Conservation (phyloP, 1,140 invertebrate species). For the Archegozetes longisetosus region DNA sequence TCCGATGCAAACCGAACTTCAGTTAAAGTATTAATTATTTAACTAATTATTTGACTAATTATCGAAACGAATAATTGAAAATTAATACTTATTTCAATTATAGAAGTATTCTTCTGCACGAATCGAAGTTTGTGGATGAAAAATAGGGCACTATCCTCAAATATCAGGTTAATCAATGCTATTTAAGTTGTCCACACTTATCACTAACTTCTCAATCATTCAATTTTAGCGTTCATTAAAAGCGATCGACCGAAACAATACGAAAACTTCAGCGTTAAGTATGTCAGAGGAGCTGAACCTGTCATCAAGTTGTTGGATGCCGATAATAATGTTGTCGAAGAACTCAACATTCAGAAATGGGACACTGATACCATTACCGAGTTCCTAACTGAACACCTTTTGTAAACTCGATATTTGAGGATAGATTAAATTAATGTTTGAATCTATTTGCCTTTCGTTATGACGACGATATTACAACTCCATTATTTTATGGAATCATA, state of each 20-base stretch:
- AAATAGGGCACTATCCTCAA: slow-evolving; percentile 86
- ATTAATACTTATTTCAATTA: slow-evolving; percentile 1
- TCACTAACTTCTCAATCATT: slow-evolving; percentile 13
- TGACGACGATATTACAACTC: too few species aligned
- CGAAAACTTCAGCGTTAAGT: slow-evolving; percentile 71
- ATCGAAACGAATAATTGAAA: neutral
- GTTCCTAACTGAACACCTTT: slow-evolving; percentile 46
- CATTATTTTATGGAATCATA: too few species aligned
- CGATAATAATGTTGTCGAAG: slow-evolving; percentile 57
- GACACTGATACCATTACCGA: slow-evolving; percentile 89
- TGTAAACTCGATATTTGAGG: neutral
- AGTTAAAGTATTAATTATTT: neutral
- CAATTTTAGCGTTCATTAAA: slow-evolving; percentile 61
- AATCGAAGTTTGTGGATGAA: slow-evolving; percentile 82
- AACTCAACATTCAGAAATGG: slow-evolving; percentile 45
- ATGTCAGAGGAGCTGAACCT: slow-evolving; percentile 76
- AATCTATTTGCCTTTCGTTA: too few species aligned
- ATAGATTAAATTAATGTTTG: too few species aligned
- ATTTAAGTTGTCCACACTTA: neutral
- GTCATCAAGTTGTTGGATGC: slow-evolving; percentile 74
- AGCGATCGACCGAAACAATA: slow-evolving; percentile 68
- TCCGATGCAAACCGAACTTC: slow-evolving; percentile 24
- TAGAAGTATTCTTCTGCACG: slow-evolving; percentile 61
- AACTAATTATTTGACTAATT: neutral
- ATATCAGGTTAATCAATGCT: slow-evolving; percentile 50